Evolutionary conservation across 2,797 vertebrate genomes (phyloP).

Genomic region (Amniataba percoides): DNA sequence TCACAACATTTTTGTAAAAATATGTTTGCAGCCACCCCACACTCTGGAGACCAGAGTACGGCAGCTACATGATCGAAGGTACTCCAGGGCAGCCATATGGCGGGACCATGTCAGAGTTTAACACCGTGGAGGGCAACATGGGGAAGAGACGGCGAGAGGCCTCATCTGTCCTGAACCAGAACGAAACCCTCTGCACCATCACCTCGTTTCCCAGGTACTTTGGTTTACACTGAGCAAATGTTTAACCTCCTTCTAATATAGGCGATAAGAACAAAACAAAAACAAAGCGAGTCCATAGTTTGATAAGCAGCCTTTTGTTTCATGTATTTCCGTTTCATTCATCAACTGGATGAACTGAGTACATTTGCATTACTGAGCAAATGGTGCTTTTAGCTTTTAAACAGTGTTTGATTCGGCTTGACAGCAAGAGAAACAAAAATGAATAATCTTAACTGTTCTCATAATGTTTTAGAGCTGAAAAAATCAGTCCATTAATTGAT

Average conservation of each 20-base stretch:
- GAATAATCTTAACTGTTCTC: not conserved
- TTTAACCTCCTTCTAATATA: not conserved
- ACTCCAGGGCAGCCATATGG: constrained; percentile 97
- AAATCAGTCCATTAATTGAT: not conserved
- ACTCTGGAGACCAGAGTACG: constrained; percentile 98
- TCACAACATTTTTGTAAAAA: constrained; percentile 10
- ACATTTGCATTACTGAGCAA: not conserved
- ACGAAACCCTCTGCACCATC: constrained; percentile 93
- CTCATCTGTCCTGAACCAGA: constrained; percentile 88
- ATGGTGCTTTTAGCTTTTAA: not conserved
- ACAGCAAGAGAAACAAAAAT: not conserved
- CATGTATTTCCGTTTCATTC: not conserved
- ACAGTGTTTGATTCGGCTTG: not conserved
- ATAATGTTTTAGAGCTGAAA: not conserved
- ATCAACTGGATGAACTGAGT: not conserved
- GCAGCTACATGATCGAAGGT: constrained; percentile 99
- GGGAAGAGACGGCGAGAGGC: constrained; percentile 93
- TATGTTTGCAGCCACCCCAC: constrained; percentile 91
- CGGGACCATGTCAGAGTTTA: constrained; percentile 98
- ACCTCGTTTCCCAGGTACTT: constrained; percentile 95
- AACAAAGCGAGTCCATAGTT: not conserved
- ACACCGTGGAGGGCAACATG: constrained; percentile 99
- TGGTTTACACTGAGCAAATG: not conserved
- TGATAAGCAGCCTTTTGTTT: not conserved
- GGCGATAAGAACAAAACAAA: not conserved